Percentiles rank a stretch among this genome's conserved stretches.
Evolutionary conservation across 2,113 vertebrate genomes (phyloP).

Genomic region (Taxidea taxus): DNA sequence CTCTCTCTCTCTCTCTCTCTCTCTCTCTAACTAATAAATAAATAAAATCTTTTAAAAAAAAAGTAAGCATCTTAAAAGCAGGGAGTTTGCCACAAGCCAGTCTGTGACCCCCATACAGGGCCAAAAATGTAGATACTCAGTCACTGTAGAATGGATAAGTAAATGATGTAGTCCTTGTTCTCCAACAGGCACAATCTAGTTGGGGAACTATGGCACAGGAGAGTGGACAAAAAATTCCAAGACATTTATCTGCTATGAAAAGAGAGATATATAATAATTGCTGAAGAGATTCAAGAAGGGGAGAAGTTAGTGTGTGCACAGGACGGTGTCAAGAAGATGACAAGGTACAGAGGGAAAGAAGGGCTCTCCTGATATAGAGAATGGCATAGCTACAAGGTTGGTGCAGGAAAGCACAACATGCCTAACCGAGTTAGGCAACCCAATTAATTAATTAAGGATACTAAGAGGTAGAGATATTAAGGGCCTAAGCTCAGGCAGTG

Average conservation of each 20-base stretch:
- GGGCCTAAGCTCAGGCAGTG: not conserved
- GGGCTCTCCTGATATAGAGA: not conserved
- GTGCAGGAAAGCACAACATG: not conserved
- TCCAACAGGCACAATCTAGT: not conserved
- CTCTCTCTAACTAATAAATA: too few relatives aligned
- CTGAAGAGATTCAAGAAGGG: not conserved
- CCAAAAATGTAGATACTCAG: not conserved
- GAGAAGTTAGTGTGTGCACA: not conserved
- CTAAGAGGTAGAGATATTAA: not conserved
- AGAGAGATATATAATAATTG: not conserved
- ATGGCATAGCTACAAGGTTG: not conserved
- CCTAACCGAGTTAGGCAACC: not conserved
- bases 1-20: too few relatives aligned
- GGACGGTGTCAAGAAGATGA: not conserved
- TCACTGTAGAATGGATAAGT: not conserved
- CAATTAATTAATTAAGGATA: not conserved
- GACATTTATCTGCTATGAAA: not conserved
- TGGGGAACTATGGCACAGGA: not conserved
- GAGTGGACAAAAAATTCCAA: not conserved
- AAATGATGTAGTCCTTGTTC: not conserved
- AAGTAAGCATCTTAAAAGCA: not conserved
- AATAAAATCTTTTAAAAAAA: too few relatives aligned
- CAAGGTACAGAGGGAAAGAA: not conserved
- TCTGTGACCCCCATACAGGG: not conserved
- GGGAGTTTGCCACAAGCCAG: too few relatives aligned